Conservation (phyloP, 2,113 vertebrate genomes). For the Spermophilus dauricus region DNA sequence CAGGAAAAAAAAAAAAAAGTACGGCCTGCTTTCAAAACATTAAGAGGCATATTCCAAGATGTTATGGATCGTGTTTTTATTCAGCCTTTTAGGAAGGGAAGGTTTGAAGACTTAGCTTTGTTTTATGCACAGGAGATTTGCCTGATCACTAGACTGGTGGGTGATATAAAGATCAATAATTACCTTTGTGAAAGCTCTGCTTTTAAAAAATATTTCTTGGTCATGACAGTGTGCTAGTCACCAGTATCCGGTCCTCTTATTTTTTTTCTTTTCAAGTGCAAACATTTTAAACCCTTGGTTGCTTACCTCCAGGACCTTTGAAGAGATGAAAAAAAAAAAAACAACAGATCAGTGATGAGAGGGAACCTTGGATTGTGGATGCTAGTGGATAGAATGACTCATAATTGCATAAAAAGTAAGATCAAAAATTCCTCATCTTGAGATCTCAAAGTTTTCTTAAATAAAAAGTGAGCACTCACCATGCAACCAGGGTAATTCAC, state of each 20-base stretch:
- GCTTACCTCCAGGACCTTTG: conserved; percentile 58
- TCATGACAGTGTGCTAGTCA: not conserved
- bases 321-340: not conserved
- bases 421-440: conserved; percentile 59
- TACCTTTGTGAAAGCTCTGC: conserved; percentile 3
- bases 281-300: conserved; percentile 62
- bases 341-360: not conserved
- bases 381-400: conserved; percentile 55
- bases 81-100: not conserved
- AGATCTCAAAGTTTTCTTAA: conserved; percentile 52
- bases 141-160: not conserved
- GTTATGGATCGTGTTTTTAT: not conserved
- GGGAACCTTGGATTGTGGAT: not conserved
- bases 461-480: conserved; percentile 43
- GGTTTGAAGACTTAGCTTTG: not conserved
- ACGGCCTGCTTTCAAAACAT: conserved; percentile 7
- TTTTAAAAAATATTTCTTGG: conserved; percentile 28
- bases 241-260: not conserved
- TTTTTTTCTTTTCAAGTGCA: conserved; percentile 60
- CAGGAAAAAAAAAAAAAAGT: not conserved
- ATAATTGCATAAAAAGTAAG: conserved; percentile 20
- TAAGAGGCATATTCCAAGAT: not conserved
- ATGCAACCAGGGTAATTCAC: not conserved
- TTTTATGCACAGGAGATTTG: not conserved
- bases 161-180: not conserved